Conservation (phyloP, 2,797 vertebrate species). For the Enteromius unitaeniatus region DNA sequence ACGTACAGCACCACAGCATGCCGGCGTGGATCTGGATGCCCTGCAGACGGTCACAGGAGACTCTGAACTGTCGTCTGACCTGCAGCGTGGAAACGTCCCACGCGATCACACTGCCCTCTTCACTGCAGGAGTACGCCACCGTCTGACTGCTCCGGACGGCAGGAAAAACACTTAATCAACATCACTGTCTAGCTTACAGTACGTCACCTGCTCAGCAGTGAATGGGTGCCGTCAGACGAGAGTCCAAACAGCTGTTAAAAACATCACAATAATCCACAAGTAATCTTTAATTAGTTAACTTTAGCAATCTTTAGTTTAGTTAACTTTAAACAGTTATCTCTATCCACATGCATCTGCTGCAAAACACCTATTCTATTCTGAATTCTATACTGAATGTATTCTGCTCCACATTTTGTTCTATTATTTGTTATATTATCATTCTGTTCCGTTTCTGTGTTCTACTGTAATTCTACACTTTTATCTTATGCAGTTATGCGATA, state of each 20-base stretch:
- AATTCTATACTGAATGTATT: no score
- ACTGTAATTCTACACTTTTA: no score
- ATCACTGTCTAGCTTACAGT: no score
- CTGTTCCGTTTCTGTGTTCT: no score
- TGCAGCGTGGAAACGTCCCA: conserved; percentile 90
- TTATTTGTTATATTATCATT: no score
- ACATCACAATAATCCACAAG: background rate
- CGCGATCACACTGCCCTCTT: conserved; percentile 85
- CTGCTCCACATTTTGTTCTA: no score
- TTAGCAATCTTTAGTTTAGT: no score
- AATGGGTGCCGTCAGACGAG: background rate
- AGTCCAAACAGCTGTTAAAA: background rate
- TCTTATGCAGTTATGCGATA: no score
- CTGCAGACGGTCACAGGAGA: conserved; percentile 79
- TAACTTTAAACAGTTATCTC: background rate
- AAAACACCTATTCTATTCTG: no score
- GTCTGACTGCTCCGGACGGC: conserved; percentile 68
- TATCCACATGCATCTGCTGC: no score
- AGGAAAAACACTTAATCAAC: background rate
- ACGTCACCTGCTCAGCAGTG: no score
- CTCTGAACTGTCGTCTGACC: conserved; percentile 80
- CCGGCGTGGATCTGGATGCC: conserved; percentile 76
- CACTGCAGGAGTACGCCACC: conserved; percentile 91
- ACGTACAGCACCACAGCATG: conserved; percentile 94
- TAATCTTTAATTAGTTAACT: background rate